These are phyloP conservation scores for Leuciscus idus DNA, from an alignment of 2,113 vertebrate species.

Conservation along the genomic window DNA sequence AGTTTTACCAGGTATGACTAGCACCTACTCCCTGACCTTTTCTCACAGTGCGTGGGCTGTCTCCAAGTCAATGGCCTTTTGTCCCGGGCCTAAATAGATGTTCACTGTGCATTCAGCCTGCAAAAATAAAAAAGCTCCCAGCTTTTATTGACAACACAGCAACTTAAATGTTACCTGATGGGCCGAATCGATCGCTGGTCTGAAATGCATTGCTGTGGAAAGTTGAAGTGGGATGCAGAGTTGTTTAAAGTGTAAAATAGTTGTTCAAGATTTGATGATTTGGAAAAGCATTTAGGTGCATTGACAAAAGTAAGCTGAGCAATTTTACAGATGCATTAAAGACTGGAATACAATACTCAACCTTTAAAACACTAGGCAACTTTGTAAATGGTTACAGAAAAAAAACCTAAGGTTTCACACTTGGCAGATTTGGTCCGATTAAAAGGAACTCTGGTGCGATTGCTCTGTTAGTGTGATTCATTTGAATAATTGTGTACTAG, in stretches of 20 bases:
- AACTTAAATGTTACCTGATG: slow-evolving; percentile 55
- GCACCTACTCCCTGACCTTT: slow-evolving; percentile 51
- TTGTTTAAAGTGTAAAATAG: neutral
- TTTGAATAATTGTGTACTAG: no score
- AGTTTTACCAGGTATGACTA: slow-evolving; percentile 44
- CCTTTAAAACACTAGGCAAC: neutral
- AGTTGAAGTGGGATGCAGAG: slow-evolving; percentile 12
- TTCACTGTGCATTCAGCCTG: slow-evolving; percentile 37
- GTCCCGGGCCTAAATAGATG: slow-evolving; percentile 40
- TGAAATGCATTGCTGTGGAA: slow-evolving; percentile 27
- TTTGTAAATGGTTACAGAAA: neutral
- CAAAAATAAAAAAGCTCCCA: slow-evolving; percentile 47
- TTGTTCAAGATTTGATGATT: slow-evolving; percentile 5
- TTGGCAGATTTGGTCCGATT: no score
- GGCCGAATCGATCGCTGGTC: slow-evolving; percentile 42
- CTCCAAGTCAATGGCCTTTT: slow-evolving; percentile 52
- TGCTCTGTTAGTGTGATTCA: no score
- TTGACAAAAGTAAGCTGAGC: neutral
- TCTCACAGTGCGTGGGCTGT: slow-evolving; percentile 5
- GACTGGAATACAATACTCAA: neutral
- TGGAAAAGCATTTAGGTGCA: neutral
- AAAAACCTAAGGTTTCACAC: neutral
- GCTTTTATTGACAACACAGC: slow-evolving; percentile 42
- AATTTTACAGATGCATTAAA: neutral
- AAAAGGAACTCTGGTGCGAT: no score